Evolutionary conservation across 1,140 invertebrate species (phyloP), one percentile per base, ranked within the genome.

Genomic region (Atta cephalotes): DNA sequence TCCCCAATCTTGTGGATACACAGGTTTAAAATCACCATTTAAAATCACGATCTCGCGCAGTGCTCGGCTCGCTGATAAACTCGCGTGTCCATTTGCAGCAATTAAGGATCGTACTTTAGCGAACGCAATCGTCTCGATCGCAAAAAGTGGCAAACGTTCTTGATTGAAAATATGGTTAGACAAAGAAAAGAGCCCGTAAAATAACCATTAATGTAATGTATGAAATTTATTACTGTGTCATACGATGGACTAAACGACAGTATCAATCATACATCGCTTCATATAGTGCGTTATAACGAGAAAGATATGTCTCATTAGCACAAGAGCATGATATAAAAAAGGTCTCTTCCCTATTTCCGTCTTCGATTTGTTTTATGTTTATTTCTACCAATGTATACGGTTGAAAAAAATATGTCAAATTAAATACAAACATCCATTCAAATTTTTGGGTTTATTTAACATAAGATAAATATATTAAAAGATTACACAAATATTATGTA

Each of bases 31-130:
- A 31, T 31, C 14, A n/a, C 12, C 14, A 14, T 51, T 63, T 35
- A 49, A 25, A 82, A 82, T 16, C 58, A 31, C 18, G n/a, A 49
- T 62, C 25, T 71, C 56, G 28, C 51, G 10, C 1, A 21, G 39
- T 21, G 5, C 53, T 62, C 51, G 65, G 14, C 25, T 72, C 45
- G 60, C 49, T 56, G 68, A 72, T 72, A 82, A 82, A 72, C 45
- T 65, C 85, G 66, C 78, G 25, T 56, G 66, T 51, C 25, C 58
- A 49, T 87, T 66, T 58, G 45, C 60, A 66, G 58, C 49, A 84
- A 87, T 87, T 82, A 87, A 87, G 31, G 49, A 87, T 87, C 60
- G 68, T 79, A 56, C 60, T 87, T 82, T 82, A 87, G 74, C 49
- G 78, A 87, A 78, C 60, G 68, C 85, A 72, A 87, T 87, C 66